Conservation (phyloP, 2,797 vertebrate species). For the Acanthiza pusilla region DNA sequence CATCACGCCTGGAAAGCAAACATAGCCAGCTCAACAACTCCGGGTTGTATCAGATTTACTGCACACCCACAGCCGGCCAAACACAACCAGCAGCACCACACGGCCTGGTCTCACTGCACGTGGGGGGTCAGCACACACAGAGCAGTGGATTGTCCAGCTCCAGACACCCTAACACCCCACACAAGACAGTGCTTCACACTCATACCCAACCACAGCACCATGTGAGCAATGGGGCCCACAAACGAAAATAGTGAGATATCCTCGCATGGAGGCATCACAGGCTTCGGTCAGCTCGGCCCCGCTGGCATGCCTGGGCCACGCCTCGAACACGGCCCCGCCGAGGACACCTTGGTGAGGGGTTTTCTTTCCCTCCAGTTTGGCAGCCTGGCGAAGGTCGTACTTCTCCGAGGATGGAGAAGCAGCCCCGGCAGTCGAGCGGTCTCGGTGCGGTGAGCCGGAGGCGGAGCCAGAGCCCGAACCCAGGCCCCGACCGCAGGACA, state of each 20-base stretch:
- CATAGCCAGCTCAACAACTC: neutral
- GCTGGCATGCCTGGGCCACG: fast-evolving
- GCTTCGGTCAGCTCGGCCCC: neutral
- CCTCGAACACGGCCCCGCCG: neutral
- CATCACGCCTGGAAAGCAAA: neutral
- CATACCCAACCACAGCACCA: fast-evolving
- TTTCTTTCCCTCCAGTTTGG: neutral
- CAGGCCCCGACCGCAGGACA: fast-evolving
- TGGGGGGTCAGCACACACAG: fast-evolving
- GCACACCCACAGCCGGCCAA: fast-evolving
- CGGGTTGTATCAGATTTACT: fast-evolving
- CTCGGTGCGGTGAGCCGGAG: fast-evolving
- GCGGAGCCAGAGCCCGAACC: neutral
- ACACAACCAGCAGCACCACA: fast-evolving
- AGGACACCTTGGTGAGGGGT: fast-evolving
- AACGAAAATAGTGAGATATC: fast-evolving
- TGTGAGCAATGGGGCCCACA: fast-evolving
- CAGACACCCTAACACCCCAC: neutral
- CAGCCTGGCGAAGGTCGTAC: neutral
- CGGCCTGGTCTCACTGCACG: fast-evolving
- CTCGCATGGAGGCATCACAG: fast-evolving
- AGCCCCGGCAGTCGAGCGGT: fast-evolving
- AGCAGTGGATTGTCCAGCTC: neutral
- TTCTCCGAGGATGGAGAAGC: neutral
- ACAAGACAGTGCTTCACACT: fast-evolving